Conservation (phyloP, 2,888 invertebrate species). For the Plusia festucae region DNA sequence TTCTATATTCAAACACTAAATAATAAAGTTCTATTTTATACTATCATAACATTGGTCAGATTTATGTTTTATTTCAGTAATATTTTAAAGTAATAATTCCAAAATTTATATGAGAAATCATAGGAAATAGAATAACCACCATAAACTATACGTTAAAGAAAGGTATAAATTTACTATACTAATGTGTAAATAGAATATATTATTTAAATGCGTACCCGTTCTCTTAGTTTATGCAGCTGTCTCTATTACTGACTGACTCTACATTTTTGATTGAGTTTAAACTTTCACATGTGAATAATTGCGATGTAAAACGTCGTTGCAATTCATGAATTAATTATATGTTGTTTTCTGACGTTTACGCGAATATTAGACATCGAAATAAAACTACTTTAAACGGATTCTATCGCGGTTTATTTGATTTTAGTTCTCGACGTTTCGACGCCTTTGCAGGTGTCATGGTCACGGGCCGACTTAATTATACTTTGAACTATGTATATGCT, state of each 20-base stretch:
- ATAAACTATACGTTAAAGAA: neutral
- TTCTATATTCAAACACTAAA: too few relatives aligned
- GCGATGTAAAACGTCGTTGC: too few relatives aligned
- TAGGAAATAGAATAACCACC: constrained; percentile 2
- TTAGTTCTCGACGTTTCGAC: too few relatives aligned
- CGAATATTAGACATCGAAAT: too few relatives aligned
- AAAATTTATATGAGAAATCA: constrained; percentile 4
- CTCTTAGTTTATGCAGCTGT: neutral
- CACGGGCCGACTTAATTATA: too few relatives aligned
- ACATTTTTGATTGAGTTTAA: neutral
- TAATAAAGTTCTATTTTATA: too few relatives aligned
- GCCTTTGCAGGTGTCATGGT: too few relatives aligned
- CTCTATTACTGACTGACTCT: constrained; percentile 1
- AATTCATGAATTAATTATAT: too few relatives aligned
- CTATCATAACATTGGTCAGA: neutral
- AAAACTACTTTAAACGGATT: too few relatives aligned
- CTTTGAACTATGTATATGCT: too few relatives aligned
- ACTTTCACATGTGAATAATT: neutral
- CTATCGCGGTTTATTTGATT: too few relatives aligned
- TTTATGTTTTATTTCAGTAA: neutral
- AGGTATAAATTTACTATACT: neutral
- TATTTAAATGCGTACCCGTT: constrained; percentile 1
- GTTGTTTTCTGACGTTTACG: too few relatives aligned
- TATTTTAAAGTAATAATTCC: constrained; percentile 4
- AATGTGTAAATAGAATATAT: neutral